These are phyloP conservation scores for Sinhomidia bicolor DNA, from an alignment of 2,888 invertebrate species.

Conservation along the genomic window DNA sequence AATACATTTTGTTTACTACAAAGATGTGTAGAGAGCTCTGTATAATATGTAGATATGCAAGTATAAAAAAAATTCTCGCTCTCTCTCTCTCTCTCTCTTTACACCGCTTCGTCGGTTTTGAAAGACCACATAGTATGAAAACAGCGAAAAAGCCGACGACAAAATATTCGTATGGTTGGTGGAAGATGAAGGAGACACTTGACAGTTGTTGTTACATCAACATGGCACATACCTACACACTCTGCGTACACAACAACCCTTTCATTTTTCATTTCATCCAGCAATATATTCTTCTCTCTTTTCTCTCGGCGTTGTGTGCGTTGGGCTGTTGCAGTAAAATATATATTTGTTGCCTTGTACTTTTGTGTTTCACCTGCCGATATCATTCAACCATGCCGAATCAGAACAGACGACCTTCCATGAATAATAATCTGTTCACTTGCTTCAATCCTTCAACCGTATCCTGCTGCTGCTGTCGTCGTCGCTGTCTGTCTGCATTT, in stretches of 20 bases:
- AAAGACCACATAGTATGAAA: background rate
- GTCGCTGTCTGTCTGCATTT: slow-evolving; percentile 3
- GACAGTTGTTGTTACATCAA: slow-evolving; percentile 68
- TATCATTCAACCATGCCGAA: slow-evolving; percentile 76
- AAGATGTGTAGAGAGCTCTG: no score
- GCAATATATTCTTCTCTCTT: slow-evolving; percentile 6
- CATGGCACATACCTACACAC: slow-evolving; percentile 50
- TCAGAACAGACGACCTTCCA: slow-evolving; percentile 75
- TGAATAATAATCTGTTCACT: slow-evolving; percentile 75
- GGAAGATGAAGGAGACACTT: slow-evolving; percentile 38
- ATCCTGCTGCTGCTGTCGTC: slow-evolving; percentile 52
- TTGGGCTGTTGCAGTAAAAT: no score
- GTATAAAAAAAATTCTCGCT: background rate
- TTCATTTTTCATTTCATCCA: slow-evolving; percentile 56
- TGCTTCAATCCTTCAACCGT: slow-evolving; percentile 70
- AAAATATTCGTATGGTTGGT: background rate
- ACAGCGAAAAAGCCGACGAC: background rate
- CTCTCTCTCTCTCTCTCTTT: background rate
- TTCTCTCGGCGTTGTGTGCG: background rate
- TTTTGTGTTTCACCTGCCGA: slow-evolving; percentile 75
- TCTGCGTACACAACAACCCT: slow-evolving; percentile 42
- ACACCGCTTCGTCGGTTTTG: background rate
- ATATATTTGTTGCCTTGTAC: background rate
- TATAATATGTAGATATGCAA: background rate
- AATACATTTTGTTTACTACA: background rate